Evolutionary conservation across 1,140 invertebrate genomes (phyloP).

Genomic region (Trichoplusia ni): DNA sequence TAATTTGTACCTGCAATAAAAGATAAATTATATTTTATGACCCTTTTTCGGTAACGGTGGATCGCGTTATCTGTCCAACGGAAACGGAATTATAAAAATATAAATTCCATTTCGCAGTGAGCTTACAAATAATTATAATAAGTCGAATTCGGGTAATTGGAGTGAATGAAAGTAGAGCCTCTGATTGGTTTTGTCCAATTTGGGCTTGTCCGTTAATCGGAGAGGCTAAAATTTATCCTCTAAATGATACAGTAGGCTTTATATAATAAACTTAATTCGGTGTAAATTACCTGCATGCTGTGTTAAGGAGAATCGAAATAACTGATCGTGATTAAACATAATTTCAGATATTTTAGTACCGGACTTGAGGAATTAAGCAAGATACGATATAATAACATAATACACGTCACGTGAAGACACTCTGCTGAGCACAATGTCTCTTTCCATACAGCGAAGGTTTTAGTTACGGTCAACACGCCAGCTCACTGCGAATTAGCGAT

Average conservation of each 20-base stretch:
- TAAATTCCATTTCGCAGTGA: not conserved
- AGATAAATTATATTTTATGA: slow-evolving; percentile 6
- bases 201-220: not conserved
- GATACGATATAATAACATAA: too few species aligned
- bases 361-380: too few species aligned
- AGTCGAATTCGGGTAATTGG: slow-evolving; percentile 7
- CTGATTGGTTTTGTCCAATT: slow-evolving; percentile 23
- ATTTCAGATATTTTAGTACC: too few species aligned
- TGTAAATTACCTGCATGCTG: too few species aligned
- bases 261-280: too few species aligned
- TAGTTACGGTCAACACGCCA: too few species aligned
- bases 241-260: not conserved
- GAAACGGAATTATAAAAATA: slow-evolving; percentile 13
- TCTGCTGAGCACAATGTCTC: too few species aligned
- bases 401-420: too few species aligned
- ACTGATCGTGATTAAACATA: too few species aligned
- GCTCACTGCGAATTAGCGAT: too few species aligned
- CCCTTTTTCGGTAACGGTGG: not conserved
- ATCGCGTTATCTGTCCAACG: not conserved
- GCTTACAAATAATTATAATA: slow-evolving; percentile 1
- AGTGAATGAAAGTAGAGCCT: slow-evolving; percentile 17
- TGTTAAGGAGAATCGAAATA: too few species aligned
- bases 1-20: slow-evolving; percentile 6
- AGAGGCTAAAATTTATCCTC: not conserved
- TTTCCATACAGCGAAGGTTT: too few species aligned